Conservation (phyloP, 1,140 invertebrate species). For the Drosophila watanabei region DNA sequence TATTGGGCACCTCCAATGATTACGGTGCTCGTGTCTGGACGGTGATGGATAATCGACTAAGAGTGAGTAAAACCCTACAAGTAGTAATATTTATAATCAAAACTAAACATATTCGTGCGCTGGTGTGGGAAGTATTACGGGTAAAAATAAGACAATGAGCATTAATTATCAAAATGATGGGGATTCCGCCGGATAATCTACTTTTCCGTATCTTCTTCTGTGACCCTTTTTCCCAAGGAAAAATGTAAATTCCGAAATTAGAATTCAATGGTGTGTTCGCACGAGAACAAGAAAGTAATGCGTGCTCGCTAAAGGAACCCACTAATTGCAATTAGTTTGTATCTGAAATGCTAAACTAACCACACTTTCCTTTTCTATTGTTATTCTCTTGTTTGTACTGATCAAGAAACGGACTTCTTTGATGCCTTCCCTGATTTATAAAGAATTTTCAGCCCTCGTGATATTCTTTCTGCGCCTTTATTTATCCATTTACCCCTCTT, state of each 20-base stretch:
- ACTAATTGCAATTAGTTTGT: constrained; percentile 32
- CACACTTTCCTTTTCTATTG: constrained; percentile 49
- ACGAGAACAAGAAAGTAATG: constrained; percentile 13
- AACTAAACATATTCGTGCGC: constrained; percentile 5
- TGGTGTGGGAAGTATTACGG: constrained; percentile 10
- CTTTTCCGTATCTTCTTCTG: constrained; percentile 4
- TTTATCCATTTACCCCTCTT: constrained; percentile 25
- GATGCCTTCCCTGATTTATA: constrained; percentile 56
- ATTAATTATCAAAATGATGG: constrained; percentile 19
- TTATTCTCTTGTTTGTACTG: constrained; percentile 11
- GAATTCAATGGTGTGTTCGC: constrained; percentile 13
- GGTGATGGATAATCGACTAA: constrained; percentile 94
- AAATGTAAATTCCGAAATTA: constrained; percentile 9
- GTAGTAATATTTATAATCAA: constrained; percentile 8
- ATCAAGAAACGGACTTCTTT: constrained; percentile 41
- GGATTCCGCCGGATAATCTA: constrained; percentile 12
- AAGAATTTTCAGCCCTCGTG: constrained; percentile 33
- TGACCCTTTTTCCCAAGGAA: constrained; percentile 10
- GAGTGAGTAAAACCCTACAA: constrained; percentile 86
- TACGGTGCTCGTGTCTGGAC: constrained; percentile 98
- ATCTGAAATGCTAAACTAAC: background rate
- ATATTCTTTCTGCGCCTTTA: constrained; percentile 31
- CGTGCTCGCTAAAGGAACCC: constrained; percentile 3
- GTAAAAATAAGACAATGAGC: constrained; percentile 13
- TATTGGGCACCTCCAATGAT: constrained; percentile 97